Evolutionary conservation across 1,140 invertebrate genomes (phyloP).

Genomic region (Metopolophium dirhodum): DNA sequence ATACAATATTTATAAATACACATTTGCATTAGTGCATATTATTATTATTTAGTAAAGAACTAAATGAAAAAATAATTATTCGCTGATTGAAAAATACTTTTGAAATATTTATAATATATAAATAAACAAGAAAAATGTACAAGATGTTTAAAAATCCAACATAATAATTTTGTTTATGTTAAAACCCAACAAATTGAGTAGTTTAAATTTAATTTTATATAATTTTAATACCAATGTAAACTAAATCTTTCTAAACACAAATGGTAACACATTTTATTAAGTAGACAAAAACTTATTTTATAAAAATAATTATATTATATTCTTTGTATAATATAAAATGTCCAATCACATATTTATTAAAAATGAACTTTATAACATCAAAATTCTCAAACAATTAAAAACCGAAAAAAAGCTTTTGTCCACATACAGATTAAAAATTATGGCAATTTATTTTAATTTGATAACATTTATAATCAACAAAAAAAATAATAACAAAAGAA

Average conservation of each 20-base stretch:
- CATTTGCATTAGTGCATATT: constrained; percentile 43
- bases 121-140: constrained; percentile 47
- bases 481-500: constrained; percentile 49
- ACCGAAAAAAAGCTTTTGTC: constrained; percentile 43
- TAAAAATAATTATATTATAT: constrained; percentile 45
- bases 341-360: constrained; percentile 52
- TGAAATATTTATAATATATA: constrained; percentile 37
- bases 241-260: constrained; percentile 57
- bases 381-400: constrained; percentile 44
- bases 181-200: constrained; percentile 50
- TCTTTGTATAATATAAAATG: constrained; percentile 54
- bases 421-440: constrained; percentile 27
- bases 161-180: constrained; percentile 35
- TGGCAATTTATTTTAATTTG: constrained; percentile 54
- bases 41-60: constrained; percentile 22
- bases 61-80: constrained; percentile 45
- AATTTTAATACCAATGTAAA: constrained; percentile 49
- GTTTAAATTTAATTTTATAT: constrained; percentile 38
- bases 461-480: constrained; percentile 54
- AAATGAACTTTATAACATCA: constrained; percentile 47
- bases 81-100: constrained; percentile 38
- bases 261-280: constrained; percentile 57
- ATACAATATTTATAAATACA: constrained; percentile 13
- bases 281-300: constrained; percentile 55
- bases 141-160: constrained; percentile 6